These are phyloP conservation scores for Lordiphosa andalusiaca DNA, from an alignment of 2,888 invertebrate genomes.

Conservation along the genomic window DNA sequence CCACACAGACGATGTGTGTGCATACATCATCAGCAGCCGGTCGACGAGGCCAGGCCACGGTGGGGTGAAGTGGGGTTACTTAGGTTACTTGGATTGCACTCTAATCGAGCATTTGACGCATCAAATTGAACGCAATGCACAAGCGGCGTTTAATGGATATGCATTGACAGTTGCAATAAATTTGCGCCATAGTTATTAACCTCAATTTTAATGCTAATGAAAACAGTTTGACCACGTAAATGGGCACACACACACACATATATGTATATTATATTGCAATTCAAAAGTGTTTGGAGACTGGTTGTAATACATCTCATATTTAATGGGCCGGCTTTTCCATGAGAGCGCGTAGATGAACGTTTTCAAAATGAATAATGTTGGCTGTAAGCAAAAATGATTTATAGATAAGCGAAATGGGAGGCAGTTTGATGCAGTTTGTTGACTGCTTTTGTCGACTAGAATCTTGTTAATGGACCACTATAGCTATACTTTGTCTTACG, in stretches of 20 bases:
- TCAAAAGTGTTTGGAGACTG: no score
- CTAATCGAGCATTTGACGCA: conserved; percentile 42
- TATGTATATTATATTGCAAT: background rate
- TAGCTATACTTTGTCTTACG: no score
- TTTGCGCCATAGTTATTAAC: conserved; percentile 47
- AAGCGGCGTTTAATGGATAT: conserved; percentile 33
- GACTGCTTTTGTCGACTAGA: background rate
- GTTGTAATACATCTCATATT: no score
- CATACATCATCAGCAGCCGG: background rate
- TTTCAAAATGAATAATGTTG: no score
- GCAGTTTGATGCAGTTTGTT: no score
- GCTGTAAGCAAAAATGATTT: background rate
- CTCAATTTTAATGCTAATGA: conserved; percentile 41
- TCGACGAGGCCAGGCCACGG: conserved; percentile 7
- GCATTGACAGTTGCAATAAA: conserved; percentile 50
- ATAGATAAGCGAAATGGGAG: background rate
- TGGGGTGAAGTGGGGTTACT: background rate
- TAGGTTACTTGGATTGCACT: conserved; percentile 7
- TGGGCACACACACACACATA: background rate
- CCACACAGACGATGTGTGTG: no score
- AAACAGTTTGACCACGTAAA: conserved; percentile 2
- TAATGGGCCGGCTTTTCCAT: no score
- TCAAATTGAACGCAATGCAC: conserved; percentile 43
- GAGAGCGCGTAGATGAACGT: no score
- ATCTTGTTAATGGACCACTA: no score